Evolutionary conservation across 2,797 vertebrate genomes (phyloP).

Genomic region (Sebastes itinus): DNA sequence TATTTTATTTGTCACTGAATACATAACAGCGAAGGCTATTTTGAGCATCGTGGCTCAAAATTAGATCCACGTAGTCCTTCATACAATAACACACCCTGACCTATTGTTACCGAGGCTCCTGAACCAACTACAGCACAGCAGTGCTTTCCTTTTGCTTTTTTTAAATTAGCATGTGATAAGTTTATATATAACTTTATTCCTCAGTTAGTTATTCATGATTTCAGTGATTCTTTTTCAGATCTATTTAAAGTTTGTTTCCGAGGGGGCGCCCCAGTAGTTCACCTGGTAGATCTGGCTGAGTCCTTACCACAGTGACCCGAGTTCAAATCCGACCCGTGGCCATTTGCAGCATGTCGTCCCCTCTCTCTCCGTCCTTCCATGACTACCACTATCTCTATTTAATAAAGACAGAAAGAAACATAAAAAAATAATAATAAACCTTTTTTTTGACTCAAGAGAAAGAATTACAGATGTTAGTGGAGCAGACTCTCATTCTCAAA

Average conservation of each 20-base stretch:
- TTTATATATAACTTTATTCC: background rate
- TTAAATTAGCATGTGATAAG: background rate
- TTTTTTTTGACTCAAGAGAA: background rate
- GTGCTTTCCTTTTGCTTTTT: background rate
- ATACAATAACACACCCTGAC: slow-evolving; percentile 17
- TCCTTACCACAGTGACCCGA: no score
- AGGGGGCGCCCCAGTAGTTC: no score
- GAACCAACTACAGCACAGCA: background rate
- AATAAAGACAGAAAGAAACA: no score
- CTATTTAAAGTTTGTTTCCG: background rate
- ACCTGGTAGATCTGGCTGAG: no score
- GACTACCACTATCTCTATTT: no score
- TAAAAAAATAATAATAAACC: no score
- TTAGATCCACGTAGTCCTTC: slow-evolving; percentile 3
- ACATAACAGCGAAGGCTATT: slow-evolving; percentile 18
- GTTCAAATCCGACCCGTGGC: no score
- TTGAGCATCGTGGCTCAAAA: slow-evolving; percentile 30
- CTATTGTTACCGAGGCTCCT: background rate
- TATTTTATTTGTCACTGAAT: slow-evolving; percentile 22
- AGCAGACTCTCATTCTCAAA: background rate
- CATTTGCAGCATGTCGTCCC: no score
- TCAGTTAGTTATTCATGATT: background rate
- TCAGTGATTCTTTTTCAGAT: background rate
- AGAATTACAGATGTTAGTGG: background rate
- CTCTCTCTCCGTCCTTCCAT: no score